These are phyloP conservation scores for Dasypogon diadema DNA, from an alignment of 2,888 invertebrate species.

Conservation along the genomic window DNA sequence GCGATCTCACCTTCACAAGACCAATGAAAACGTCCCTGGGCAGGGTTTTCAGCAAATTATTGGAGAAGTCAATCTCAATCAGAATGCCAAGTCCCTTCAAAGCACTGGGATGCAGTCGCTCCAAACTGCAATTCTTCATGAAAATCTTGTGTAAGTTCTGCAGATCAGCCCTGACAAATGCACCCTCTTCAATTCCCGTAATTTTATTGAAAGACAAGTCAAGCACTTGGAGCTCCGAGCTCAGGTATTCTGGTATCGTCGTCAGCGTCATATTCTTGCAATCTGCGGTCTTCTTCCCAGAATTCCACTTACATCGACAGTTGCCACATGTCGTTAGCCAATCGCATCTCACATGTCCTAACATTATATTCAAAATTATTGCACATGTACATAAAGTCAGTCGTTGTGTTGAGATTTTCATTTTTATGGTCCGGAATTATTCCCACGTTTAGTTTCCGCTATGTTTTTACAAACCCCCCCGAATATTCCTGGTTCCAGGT, in stretches of 20 bases:
- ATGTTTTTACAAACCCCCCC: background rate
- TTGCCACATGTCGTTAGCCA: constrained; percentile 66
- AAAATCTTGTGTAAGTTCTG: constrained; percentile 85
- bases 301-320: constrained; percentile 88
- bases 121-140: constrained; percentile 79
- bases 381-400: constrained; percentile 54
- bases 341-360: constrained; percentile 60
- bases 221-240: constrained; percentile 77
- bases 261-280: constrained; percentile 77
- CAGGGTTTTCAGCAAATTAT: constrained; percentile 76
- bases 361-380: constrained; percentile 55
- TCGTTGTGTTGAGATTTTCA: constrained; percentile 53
- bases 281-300: constrained; percentile 85
- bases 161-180: constrained; percentile 77
- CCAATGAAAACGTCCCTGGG: constrained; percentile 78
- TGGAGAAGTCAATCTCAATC: constrained; percentile 84
- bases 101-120: constrained; percentile 77
- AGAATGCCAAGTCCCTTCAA: constrained; percentile 81
- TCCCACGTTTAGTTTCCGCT: background rate
- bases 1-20: constrained; percentile 77
- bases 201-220: constrained; percentile 80
- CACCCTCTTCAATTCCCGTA: constrained; percentile 74
- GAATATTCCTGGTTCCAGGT: background rate
- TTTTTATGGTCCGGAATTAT: constrained; percentile 40
- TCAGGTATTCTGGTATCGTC: constrained; percentile 79